These are phyloP conservation scores for Paramormyrops hopkinsi DNA, from an alignment of 2,797 vertebrate genomes.

Conservation along the genomic window DNA sequence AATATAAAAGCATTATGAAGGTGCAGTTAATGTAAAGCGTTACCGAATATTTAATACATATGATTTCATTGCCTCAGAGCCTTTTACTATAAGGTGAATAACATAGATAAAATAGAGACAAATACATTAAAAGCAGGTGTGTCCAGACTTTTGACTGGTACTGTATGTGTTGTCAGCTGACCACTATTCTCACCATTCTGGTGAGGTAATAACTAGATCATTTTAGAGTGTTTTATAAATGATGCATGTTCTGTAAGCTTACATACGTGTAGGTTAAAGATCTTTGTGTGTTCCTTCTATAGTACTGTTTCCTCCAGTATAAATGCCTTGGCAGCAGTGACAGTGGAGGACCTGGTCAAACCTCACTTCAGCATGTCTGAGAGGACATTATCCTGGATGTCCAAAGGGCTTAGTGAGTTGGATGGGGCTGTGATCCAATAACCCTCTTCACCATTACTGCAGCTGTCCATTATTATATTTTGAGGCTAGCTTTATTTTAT, in stretches of 20 bases:
- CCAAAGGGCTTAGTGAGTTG: slow-evolving; percentile 80
- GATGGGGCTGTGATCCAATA: not conserved
- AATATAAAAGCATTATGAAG: not conserved
- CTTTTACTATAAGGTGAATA: not conserved
- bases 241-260: not conserved
- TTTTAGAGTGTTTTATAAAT: not conserved
- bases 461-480: not conserved
- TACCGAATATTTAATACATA: not conserved
- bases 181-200: not conserved
- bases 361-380: slow-evolving; percentile 70
- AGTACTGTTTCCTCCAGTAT: slow-evolving; percentile 94
- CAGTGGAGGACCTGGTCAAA: slow-evolving; percentile 79
- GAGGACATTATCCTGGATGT: slow-evolving; percentile 70
- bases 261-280: not conserved
- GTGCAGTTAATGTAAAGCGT: not conserved
- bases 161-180: not conserved
- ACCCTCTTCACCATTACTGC: not conserved
- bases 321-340: slow-evolving; percentile 84
- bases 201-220: not conserved
- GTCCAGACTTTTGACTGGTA: not conserved
- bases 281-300: not conserved
- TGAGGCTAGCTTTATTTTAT: not conserved
- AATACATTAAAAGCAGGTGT: not conserved
- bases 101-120: not conserved
- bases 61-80: not conserved